A percentile compares a stretch with the other conserved stretches of the same genome.
Conservation (phyloP, 2,797 vertebrate species). For the Perodicticus potto region DNA sequence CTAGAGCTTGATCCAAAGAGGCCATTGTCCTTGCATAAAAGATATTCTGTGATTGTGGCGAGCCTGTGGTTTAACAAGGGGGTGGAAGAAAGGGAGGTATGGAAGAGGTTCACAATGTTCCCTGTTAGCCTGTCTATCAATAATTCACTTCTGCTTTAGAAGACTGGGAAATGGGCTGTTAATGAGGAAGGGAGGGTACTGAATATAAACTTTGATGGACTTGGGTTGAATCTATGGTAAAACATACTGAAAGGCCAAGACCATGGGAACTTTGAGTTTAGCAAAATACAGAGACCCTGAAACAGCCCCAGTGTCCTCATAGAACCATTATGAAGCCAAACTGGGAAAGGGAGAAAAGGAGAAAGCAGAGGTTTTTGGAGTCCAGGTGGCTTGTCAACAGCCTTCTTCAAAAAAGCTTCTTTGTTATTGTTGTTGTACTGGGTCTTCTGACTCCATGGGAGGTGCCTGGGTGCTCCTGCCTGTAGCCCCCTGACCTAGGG, state of each 20-base stretch:
- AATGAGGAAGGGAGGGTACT: background rate
- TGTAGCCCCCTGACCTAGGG: background rate
- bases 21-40: background rate
- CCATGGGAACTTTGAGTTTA: background rate
- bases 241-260: background rate
- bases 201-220: background rate
- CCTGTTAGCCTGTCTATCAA: background rate
- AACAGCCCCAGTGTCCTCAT: background rate
- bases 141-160: background rate
- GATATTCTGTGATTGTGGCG: background rate
- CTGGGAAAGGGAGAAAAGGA: background rate
- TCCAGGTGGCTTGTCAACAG: background rate
- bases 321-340: background rate
- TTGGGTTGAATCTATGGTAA: background rate
- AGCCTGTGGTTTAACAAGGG: background rate
- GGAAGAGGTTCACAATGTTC: background rate
- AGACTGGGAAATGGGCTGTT: background rate
- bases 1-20: background rate
- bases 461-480: background rate
- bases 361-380: background rate
- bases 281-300: background rate
- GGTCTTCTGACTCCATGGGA: background rate
- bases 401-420: background rate
- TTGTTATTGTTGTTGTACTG: background rate
- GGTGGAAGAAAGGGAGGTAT: background rate